Evolutionary conservation across 2,113 vertebrate species (phyloP), one percentile per base, ranked within the genome.

Genomic region (Tragelaphus strepsiceros): DNA sequence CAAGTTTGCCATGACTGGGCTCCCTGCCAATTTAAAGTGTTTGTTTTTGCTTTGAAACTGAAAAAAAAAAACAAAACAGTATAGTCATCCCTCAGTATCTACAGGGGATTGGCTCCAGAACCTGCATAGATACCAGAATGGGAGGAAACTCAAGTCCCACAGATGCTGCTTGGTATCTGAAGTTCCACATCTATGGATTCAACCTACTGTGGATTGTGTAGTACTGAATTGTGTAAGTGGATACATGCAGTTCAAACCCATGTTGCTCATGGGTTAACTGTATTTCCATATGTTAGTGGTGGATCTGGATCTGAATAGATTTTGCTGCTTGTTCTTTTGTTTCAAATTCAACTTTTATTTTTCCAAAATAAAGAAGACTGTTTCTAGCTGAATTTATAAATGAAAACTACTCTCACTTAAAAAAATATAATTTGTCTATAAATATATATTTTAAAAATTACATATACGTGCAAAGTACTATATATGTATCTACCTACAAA

Each of bases 291-390:
- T 98, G 98, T 98, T 98, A 64, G 98, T 98, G 97, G 35, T 98
- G 43, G 54, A 28, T 51, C 13, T 84, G 53, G 17, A n/a, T 88
- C 98, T 97, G 99, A 87, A 99, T 99, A 46, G 99, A 99, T 98
- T 99, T 99, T 74, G 98, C 98, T 14, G 99, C 99, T 98, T 99
- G 98, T 78, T 99, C 99, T 96, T 98, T 98, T 19, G 98, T 99
- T 98, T 99, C 99, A 98, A 99, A 99, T 96, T 99, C 99, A 96
- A 99, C 67, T 54, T 80, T 62, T 86, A 17, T 62, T 39, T 24
- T 32, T 13, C 81, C 87, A 80, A 90, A 90, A 81, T 61, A 71
- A 87, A 94, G 10, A 85, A 46, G 80, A 80, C 26, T 53, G 3
- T 87, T 81, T 71, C 39, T 82, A 61, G 62, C 19, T 80, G 24